A percentile compares a stretch with the other conserved stretches of the same genome.
phyloP scores from a whole-genome alignment of 1,140 invertebrate genomes.

The Anoplolepis gracilipes region DNA sequence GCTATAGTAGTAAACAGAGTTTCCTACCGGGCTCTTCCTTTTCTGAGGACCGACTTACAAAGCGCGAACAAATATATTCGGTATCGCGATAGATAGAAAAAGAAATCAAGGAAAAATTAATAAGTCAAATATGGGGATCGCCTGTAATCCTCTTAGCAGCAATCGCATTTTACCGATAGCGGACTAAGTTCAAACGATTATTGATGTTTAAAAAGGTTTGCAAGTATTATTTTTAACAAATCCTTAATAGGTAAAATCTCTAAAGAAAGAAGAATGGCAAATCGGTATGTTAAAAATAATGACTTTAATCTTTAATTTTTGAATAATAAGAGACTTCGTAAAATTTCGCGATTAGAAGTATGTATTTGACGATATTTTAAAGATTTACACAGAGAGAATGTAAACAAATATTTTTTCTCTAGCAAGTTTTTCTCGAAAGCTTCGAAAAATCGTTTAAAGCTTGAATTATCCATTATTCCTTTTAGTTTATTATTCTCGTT shows the following conservation, averaged over 20 bases:
- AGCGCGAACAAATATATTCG: constrained; percentile 54
- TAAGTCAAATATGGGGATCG: constrained; percentile 40
- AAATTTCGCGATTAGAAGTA: neutral
- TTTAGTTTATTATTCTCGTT: neutral
- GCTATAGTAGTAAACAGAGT: constrained; percentile 43
- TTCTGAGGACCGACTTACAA: constrained; percentile 25
- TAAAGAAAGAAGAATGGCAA: neutral
- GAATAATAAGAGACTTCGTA: neutral
- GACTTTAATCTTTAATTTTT: neutral
- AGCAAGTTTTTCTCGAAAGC: neutral
- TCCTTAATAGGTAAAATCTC: neutral
- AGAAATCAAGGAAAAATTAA: constrained; percentile 30
- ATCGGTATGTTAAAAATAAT: neutral
- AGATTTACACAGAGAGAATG: neutral
- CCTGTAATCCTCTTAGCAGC: constrained; percentile 30
- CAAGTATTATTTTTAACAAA: too few species aligned
- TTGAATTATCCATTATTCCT: neutral
- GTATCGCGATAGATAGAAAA: constrained; percentile 1
- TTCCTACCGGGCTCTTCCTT: neutral
- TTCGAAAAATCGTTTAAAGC: neutral
- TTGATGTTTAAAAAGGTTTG: constrained; percentile 9
- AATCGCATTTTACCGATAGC: constrained; percentile 14
- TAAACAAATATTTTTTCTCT: neutral
- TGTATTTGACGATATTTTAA: neutral
- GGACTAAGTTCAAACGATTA: neutral